These are phyloP conservation scores for Hypselothyrea guttata DNA, from an alignment of 2,888 invertebrate species.

Conservation along the genomic window DNA sequence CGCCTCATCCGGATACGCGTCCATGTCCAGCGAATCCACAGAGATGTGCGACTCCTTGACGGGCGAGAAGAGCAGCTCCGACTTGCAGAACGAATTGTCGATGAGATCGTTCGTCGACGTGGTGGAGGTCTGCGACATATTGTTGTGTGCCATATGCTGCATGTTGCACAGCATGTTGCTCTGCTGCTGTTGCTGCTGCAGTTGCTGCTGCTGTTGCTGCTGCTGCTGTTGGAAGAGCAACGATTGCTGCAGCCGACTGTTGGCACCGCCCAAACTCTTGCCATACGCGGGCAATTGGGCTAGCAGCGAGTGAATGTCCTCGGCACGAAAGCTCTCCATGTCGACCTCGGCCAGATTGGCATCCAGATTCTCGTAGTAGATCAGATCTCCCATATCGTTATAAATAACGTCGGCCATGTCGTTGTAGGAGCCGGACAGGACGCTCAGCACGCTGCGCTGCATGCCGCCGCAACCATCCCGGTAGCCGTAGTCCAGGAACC, in stretches of 20 bases:
- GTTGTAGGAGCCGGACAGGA: constrained; percentile 91
- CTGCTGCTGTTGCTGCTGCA: constrained; percentile 49
- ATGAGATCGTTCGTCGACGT: constrained; percentile 85
- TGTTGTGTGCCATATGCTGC: constrained; percentile 57
- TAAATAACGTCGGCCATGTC: constrained; percentile 87
- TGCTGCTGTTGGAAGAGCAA: constrained; percentile 66
- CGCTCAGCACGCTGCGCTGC: constrained; percentile 91
- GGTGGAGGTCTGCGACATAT: constrained; percentile 77
- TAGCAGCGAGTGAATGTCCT: constrained; percentile 94
- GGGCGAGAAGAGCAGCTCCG: constrained; percentile 94
- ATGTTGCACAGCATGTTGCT: constrained; percentile 52
- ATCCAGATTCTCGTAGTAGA: constrained; percentile 89
- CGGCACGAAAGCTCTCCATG: constrained; percentile 96
- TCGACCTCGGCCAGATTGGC: constrained; percentile 97
- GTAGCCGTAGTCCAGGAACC: constrained; percentile 95
- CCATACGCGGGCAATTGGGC: constrained; percentile 90
- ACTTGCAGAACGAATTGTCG: constrained; percentile 95
- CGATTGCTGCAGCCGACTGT: constrained; percentile 76
- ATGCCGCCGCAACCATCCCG: constrained; percentile 87
- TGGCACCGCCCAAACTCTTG: constrained; percentile 83
- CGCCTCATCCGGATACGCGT: constrained; percentile 88
- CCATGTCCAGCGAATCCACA: constrained; percentile 95
- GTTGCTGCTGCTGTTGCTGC: constrained; percentile 57
- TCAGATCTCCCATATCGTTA: constrained; percentile 88
- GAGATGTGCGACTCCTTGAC: constrained; percentile 92